Conservation (phyloP, 2,797 vertebrate species). For the Anolis apletophallus region DNA sequence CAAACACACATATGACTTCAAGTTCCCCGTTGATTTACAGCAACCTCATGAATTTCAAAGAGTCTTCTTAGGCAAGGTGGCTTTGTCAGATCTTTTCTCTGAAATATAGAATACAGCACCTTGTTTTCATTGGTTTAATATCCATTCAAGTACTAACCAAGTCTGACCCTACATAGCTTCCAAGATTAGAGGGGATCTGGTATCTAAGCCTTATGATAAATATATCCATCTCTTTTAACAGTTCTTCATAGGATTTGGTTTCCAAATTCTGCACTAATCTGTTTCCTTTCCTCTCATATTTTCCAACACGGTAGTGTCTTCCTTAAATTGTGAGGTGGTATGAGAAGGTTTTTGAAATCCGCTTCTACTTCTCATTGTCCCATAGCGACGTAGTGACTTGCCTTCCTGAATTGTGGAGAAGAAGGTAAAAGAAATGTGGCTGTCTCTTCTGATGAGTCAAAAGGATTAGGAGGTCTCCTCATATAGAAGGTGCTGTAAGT, state of each 20-base stretch:
- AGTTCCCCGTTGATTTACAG: no score
- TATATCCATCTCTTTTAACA: neutral
- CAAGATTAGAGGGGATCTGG: no score
- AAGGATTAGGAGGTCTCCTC: neutral
- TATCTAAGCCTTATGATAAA: neutral
- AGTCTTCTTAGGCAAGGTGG: no score
- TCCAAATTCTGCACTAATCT: neutral
- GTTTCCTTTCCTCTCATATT: neutral
- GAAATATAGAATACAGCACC: no score
- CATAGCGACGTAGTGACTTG: neutral
- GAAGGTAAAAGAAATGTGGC: slow-evolving; percentile 5
- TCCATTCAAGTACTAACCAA: no score
- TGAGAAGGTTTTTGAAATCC: neutral
- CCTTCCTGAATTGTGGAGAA: neutral
- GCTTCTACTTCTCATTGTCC: neutral
- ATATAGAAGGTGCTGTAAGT: neutral
- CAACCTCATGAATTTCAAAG: no score
- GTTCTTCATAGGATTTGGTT: neutral
- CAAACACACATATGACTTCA: no score
- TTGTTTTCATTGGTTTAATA: no score
- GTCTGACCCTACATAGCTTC: no score
- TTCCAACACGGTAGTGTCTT: neutral
- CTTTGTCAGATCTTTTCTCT: no score
- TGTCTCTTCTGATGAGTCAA: neutral
- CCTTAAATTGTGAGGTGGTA: neutral